Conservation (phyloP, 2,888 invertebrate genomes). For the Monochamus alternatus region DNA sequence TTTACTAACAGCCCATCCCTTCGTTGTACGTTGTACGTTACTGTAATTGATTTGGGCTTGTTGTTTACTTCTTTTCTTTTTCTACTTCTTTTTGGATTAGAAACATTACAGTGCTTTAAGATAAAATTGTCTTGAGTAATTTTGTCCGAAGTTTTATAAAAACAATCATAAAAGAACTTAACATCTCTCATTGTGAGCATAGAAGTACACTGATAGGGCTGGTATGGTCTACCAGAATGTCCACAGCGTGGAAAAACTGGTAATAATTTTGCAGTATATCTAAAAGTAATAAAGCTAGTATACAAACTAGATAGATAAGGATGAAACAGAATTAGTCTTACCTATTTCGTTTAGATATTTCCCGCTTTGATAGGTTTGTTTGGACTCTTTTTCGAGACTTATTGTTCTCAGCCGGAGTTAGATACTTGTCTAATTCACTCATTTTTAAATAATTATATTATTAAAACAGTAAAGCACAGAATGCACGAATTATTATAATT, state of each 20-base stretch:
- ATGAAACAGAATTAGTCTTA: constrained; percentile 8
- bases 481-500: no score
- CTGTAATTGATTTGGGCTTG: neutral
- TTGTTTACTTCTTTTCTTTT: constrained; percentile 5
- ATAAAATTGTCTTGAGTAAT: constrained; percentile 5
- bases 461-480: neutral
- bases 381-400: no score
- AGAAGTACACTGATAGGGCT: constrained; percentile 23
- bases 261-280: constrained; percentile 23
- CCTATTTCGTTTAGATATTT: neutral
- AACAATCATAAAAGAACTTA: constrained; percentile 25
- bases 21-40: constrained; percentile 14
- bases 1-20: neutral
- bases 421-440: neutral
- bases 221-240: constrained; percentile 26
- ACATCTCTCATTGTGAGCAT: constrained; percentile 31
- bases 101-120: neutral
- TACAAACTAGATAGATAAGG: neutral
- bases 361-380: no score
- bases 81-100: constrained; percentile 4
- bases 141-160: constrained; percentile 17
- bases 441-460: no score
- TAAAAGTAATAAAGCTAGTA: constrained; percentile 9
- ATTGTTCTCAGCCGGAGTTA: no score
- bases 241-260: constrained; percentile 24